phyloP scores from a whole-genome alignment of 2,888 invertebrate species.

The Deladenus siricidicola region DNA sequence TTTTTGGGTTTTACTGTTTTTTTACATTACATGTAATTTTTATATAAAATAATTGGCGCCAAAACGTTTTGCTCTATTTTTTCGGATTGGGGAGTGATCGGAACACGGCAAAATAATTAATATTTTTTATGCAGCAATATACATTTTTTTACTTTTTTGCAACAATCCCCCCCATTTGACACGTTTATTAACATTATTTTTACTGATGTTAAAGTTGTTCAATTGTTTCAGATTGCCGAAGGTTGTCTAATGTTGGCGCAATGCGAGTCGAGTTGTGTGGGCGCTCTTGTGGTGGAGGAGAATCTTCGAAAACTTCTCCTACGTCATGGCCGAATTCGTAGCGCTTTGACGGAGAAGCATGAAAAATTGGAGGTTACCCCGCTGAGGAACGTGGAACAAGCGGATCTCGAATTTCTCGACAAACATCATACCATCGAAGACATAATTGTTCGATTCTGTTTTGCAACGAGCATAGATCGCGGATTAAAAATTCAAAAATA shows the following conservation, averaged over 20 bases:
- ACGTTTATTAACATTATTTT: not conserved
- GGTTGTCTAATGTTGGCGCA: conserved; percentile 18
- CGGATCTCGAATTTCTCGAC: not conserved
- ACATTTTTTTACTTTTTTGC: no score
- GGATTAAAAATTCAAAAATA: conserved; percentile 20
- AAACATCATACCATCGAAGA: conserved; percentile 17
- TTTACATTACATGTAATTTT: no score
- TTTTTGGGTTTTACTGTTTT: no score
- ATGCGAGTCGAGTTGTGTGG: conserved; percentile 5
- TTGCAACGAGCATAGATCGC: conserved; percentile 23
- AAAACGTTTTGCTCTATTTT: no score
- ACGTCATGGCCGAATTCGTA: conserved; percentile 3
- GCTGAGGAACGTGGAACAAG: not conserved
- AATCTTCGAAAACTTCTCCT: conserved; percentile 8
- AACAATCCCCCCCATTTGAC: no score
- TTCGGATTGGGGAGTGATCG: no score
- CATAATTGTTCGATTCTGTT: conserved; percentile 25
- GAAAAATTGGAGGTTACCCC: not conserved
- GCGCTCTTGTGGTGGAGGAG: conserved; percentile 12
- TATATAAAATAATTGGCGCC: no score
- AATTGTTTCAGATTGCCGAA: conserved; percentile 14
- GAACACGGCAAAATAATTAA: no score
- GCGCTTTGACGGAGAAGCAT: not conserved
- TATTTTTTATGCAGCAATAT: no score
- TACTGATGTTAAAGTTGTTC: not conserved